Percentiles rank a stretch among this genome's conserved stretches.
Evolutionary conservation across 1,140 invertebrate species (phyloP).

Genomic region (Megalopta genalis): DNA sequence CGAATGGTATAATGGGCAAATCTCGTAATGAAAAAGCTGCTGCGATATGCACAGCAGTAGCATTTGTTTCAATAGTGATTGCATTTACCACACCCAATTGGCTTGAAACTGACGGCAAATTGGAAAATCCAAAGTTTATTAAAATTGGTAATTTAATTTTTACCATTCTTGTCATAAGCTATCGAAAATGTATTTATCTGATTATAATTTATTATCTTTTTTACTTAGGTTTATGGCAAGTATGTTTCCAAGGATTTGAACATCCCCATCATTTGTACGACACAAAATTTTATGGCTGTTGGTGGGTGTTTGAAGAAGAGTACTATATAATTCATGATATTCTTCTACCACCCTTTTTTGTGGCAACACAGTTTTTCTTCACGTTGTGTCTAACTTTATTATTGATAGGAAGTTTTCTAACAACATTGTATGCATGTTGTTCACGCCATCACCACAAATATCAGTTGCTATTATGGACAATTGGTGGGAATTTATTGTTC

Average conservation of each 20-base stretch:
- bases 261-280: slow-evolving; percentile 91
- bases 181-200: not conserved
- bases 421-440: slow-evolving; percentile 87
- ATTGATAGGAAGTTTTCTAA: slow-evolving; percentile 86
- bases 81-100: slow-evolving; percentile 96
- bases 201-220: not conserved
- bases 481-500: slow-evolving; percentile 86
- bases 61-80: slow-evolving; percentile 89
- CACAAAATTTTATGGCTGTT: slow-evolving; percentile 88
- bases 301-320: slow-evolving; percentile 97
- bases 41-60: slow-evolving; percentile 83
- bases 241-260: slow-evolving; percentile 92
- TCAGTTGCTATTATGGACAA: slow-evolving; percentile 86
- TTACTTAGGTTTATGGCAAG: slow-evolving; percentile 95
- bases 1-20: slow-evolving; percentile 75
- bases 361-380: slow-evolving; percentile 95
- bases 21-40: slow-evolving; percentile 87
- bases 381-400: slow-evolving; percentile 91
- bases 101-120: slow-evolving; percentile 92
- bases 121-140: slow-evolving; percentile 89
- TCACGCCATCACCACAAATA: slow-evolving; percentile 90
- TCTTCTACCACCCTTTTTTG: slow-evolving; percentile 92
- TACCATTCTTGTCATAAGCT: not conserved
- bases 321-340: slow-evolving; percentile 94
- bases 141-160: slow-evolving; percentile 84